Base-by-base conservation (phyloP, 2,113 vertebrate species). In the Cololabis saira region DNA sequence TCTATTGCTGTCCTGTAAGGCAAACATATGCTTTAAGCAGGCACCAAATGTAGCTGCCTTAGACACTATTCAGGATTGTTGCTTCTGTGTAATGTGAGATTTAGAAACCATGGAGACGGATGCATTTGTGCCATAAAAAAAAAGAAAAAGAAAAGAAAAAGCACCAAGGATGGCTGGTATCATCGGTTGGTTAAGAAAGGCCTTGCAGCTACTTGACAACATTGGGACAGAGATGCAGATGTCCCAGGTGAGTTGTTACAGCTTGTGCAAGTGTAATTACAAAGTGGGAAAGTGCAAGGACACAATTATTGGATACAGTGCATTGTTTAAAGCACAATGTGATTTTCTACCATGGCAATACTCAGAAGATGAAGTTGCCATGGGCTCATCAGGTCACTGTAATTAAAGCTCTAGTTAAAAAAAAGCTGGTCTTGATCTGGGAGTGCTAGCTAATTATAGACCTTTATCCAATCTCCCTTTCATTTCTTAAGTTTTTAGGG, bases 251-350 rank as follows among this genome's bases (percentile, higher is more conserved):
- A 82, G 69, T 64, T 65, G 80, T 76, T 71, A 13, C 11, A 66
- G 75, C 83, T 67, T 47, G 44, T 78, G 65, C 50, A 56, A 18
- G 64, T 59, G 71, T 84, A 84, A 88, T 85, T 83, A 84, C 74
- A 82, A 82, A 67, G 68, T 48, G 77, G 67, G 60, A 83, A 80
- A 69, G 67, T 74, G 80, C 62, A 33, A 37, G 56, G 64, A 82
- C 80, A 80, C 59, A 83, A 81, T 89, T 78, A 81, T 54, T 56
- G 86, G 71, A 78, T 80, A 73, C 55, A 44, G 55, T 11, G 65
- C 74, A 87, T 84, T 87, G 81, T 87, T 84, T 78, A 59, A 81
- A 58, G 54, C 65, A 79, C 79, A 84, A 70, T 84, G 76, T 78
- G 76, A 41, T 44, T 42, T 69, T 80, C 70, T 18, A 62, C 47